Evolutionary conservation across 2,113 vertebrate genomes (phyloP).

Genomic region (Motacilla tschutschensis): DNA sequence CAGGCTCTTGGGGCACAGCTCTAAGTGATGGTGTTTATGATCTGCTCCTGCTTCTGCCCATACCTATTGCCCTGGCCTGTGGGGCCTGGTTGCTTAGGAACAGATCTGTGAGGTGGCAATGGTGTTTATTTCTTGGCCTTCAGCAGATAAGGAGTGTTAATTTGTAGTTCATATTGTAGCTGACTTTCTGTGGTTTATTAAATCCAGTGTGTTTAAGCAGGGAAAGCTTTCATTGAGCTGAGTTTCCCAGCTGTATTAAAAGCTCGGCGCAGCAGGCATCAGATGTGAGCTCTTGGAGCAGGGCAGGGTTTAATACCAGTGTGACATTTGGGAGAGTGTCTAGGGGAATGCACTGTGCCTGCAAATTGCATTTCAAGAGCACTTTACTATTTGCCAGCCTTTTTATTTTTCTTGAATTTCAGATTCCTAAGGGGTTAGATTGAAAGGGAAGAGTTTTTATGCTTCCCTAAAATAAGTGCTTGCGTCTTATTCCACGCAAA

Average conservation of each 20-base stretch:
- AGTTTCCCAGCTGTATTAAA: background rate
- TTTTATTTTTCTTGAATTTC: conserved; percentile 1
- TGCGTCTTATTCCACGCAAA: background rate
- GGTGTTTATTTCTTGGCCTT: background rate
- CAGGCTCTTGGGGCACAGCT: background rate
- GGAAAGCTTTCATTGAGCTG: background rate
- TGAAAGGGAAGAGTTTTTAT: background rate
- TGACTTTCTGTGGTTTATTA: background rate
- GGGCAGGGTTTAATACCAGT: background rate
- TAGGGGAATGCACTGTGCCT: background rate
- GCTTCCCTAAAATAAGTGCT: background rate
- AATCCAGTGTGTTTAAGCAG: background rate
- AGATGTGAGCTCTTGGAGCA: background rate
- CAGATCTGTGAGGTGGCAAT: background rate
- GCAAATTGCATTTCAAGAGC: background rate
- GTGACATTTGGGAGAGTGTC: conserved; percentile 15
- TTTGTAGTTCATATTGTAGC: background rate
- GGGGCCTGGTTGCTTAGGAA: conserved; percentile 17
- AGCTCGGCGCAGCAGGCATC: background rate
- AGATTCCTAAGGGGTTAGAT: background rate
- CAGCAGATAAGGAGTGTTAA: background rate
- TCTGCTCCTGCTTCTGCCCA: background rate
- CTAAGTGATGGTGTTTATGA: background rate
- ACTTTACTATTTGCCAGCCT: background rate
- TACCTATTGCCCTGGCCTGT: background rate